Evolutionary conservation across 1,140 invertebrate genomes (phyloP), one percentile per base, ranked within the genome.

Genomic region (Whitmania pigra): DNA sequence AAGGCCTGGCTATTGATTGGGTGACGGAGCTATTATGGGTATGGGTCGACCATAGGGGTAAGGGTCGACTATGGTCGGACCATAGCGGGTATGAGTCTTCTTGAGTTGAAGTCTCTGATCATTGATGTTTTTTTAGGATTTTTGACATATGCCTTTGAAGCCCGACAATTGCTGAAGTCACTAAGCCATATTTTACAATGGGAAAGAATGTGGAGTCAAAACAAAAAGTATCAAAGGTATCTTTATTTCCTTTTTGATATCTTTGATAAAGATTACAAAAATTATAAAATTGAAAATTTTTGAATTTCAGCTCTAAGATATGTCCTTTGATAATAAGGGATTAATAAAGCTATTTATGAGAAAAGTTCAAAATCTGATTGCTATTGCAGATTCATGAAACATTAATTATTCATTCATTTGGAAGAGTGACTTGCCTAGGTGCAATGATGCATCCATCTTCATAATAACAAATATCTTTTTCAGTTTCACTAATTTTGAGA

Each of bases 1-100:
- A 97, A 81, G 94, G 94, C 17, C 90, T 97, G 74, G 92, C 94
- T 0, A 94, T 95, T 77, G 95, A 98, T 78, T 98, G 94, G 94
- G 94, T 94, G 0, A 91, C 92, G 74, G 89, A 92, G 77, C 97
- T n/a, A n/a, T n/a, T n/a, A n/a, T n/a, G n/a, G n/a, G n/a, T n/a
- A n/a, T n/a, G n/a, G n/a, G n/a, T n/a, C n/a, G n/a, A n/a, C n/a
- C n/a, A n/a, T n/a, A n/a, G n/a, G n/a, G n/a, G n/a, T n/a, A n/a
- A n/a, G n/a, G n/a, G n/a, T n/a, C n/a, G n/a, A n/a, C n/a, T n/a
- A n/a, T n/a, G n/a, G n/a, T n/a, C n/a, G n/a, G n/a, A n/a, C n/a
- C n/a, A n/a, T n/a, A n/a, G n/a, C n/a, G n/a, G n/a, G n/a, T n/a
- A n/a, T n/a, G n/a, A n/a, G n/a, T n/a, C n/a, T n/a, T n/a, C n/a